These are phyloP conservation scores for Vanessa tameamea DNA, from an alignment of 1,140 invertebrate species.

Conservation along the genomic window DNA sequence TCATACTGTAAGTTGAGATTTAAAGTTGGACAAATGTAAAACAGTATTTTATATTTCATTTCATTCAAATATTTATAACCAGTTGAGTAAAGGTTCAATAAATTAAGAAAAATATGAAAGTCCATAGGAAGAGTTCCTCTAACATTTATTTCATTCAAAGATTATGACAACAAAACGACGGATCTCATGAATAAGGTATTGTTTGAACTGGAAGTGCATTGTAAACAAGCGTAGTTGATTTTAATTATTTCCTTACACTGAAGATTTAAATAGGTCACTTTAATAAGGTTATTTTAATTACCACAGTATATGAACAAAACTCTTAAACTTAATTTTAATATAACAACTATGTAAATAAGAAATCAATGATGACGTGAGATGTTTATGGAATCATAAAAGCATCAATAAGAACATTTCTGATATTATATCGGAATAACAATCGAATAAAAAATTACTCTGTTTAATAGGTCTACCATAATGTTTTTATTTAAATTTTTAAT, in stretches of 20 bases:
- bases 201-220: constrained; percentile 9
- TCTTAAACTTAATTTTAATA: background rate
- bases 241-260: constrained; percentile 16
- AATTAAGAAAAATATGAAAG: too few species aligned
- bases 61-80: too few species aligned
- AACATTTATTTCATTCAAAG: background rate
- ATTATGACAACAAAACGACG: constrained; percentile 8
- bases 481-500: too few species aligned
- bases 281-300: constrained; percentile 14
- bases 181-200: background rate
- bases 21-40: background rate
- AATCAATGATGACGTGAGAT: too few species aligned
- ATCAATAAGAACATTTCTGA: too few species aligned
- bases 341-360: constrained; percentile 4
- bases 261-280: constrained; percentile 7
- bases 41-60: background rate
- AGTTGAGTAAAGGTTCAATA: too few species aligned
- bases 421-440: too few species aligned
- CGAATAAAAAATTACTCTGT: too few species aligned
- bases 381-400: too few species aligned
- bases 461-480: too few species aligned
- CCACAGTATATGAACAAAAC: constrained; percentile 11
- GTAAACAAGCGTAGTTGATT: constrained; percentile 10
- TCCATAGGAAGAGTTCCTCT: too few species aligned
- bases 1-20: background rate